A percentile compares a stretch with the other conserved stretches of the same genome.
These are phyloP conservation scores for Acipenser oxyrinchus DNA, from an alignment of 2,797 vertebrate species.

Conservation along the genomic window DNA sequence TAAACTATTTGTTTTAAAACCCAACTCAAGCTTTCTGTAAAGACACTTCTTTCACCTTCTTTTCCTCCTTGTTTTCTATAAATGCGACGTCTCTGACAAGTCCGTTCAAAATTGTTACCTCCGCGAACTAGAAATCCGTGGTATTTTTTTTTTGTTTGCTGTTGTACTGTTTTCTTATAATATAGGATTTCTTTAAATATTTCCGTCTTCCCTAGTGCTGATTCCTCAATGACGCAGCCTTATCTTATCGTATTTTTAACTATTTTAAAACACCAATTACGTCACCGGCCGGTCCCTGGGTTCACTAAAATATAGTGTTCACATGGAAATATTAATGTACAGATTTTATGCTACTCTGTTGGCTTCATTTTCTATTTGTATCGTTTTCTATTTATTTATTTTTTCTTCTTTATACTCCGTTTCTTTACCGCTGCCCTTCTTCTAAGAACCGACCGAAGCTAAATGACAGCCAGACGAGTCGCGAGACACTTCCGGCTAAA, in stretches of 20 bases:
- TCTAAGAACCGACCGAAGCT: constrained; percentile 78
- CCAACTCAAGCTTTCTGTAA: constrained; percentile 18
- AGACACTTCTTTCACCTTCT: constrained; percentile 48
- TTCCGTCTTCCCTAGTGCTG: too few relatives aligned
- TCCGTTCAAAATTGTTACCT: constrained; percentile 36
- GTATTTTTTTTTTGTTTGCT: too few relatives aligned
- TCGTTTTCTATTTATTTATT: constrained; percentile 26
- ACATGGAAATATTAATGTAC: too few relatives aligned
- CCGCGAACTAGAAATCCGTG: constrained; percentile 19
- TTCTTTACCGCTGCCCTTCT: constrained; percentile 70
- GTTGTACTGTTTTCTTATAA: constrained; percentile 25
- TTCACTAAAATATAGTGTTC: constrained; percentile 20
- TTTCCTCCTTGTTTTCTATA: constrained; percentile 48
- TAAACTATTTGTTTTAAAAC: background rate
- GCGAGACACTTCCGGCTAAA: constrained; percentile 86
- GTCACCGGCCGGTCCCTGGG: constrained; percentile 37
- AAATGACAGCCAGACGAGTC: constrained; percentile 92
- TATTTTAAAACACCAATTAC: constrained; percentile 42
- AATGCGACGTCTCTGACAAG: constrained; percentile 51
- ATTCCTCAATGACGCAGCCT: constrained; percentile 60
- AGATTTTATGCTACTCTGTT: constrained; percentile 31
- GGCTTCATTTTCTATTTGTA: constrained; percentile 56
- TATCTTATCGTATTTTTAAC: constrained; percentile 29
- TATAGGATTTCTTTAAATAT: too few relatives aligned
- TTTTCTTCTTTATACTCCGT: constrained; percentile 59